Conservation (phyloP, 1,140 invertebrate species). For the Colletes gigas region DNA sequence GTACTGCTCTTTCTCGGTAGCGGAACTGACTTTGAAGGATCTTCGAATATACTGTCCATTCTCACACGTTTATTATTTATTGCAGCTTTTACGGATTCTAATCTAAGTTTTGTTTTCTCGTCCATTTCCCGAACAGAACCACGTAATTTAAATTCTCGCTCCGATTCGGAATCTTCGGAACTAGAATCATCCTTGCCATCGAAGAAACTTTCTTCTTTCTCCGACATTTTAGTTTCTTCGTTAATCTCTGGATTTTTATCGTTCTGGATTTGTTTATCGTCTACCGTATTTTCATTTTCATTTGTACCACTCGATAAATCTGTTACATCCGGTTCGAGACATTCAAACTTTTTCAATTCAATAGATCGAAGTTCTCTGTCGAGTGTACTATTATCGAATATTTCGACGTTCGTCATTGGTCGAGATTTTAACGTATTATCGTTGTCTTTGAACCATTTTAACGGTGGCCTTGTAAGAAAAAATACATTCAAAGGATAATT, state of each 20-base stretch:
- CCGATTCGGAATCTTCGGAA: conserved; percentile 64
- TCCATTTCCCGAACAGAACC: neutral
- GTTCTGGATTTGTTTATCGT: neutral
- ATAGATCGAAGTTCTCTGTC: neutral
- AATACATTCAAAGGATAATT: neutral
- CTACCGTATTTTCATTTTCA: neutral
- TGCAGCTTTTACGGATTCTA: conserved; percentile 63
- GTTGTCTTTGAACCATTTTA: conserved; percentile 69
- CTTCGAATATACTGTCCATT: conserved; percentile 62
- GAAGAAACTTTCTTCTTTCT: neutral
- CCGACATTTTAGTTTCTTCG: neutral
- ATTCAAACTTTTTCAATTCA: neutral
- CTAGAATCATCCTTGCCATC: conserved; percentile 12
- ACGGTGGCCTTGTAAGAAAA: conserved; percentile 55
- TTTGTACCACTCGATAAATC: neutral
- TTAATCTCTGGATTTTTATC: conserved; percentile 3
- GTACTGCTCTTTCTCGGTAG: conserved; percentile 82
- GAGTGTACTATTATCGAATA: neutral
- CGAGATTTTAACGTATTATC: conserved; percentile 17
- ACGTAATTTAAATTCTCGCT: conserved; percentile 19
- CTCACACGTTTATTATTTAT: conserved; percentile 56
- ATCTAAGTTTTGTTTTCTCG: conserved; percentile 39
- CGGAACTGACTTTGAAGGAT: conserved; percentile 77
- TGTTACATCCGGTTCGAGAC: too few relatives aligned
- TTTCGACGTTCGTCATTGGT: conserved; percentile 19